Conservation (phyloP, 2,797 vertebrate genomes). For the Odontamblyopus rebecca region DNA sequence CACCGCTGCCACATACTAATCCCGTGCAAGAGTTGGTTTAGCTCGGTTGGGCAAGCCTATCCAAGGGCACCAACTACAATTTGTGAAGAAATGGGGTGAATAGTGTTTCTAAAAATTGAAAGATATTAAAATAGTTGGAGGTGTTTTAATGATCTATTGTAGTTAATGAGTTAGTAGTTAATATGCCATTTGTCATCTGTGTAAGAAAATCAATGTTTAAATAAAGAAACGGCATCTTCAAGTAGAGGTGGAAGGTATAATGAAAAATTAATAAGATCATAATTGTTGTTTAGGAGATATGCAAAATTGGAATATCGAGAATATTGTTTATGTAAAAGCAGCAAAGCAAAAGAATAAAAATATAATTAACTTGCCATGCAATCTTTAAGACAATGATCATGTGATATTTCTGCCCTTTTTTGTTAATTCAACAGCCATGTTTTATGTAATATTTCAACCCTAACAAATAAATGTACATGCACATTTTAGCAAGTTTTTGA, state of each 20-base stretch:
- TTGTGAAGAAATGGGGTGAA: slow-evolving; percentile 40
- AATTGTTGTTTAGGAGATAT: too few species aligned
- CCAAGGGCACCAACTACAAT: slow-evolving; percentile 34
- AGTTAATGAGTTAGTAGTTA: slow-evolving; percentile 68
- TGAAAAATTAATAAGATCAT: slow-evolving; percentile 43
- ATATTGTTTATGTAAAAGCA: too few species aligned
- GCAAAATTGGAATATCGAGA: too few species aligned
- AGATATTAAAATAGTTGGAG: slow-evolving; percentile 15
- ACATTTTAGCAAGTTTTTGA: too few species aligned
- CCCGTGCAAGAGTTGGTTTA: slow-evolving; percentile 35
- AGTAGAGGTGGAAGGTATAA: slow-evolving; percentile 22
- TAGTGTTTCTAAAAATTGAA: slow-evolving; percentile 14
- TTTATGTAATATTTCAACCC: too few species aligned
- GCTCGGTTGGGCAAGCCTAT: slow-evolving; percentile 46
- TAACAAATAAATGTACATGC: too few species aligned
- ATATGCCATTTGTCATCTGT: slow-evolving; percentile 66
- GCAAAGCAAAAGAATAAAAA: too few species aligned
- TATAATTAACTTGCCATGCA: too few species aligned
- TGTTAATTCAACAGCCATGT: too few species aligned
- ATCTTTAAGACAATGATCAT: too few species aligned
- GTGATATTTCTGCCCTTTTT: too few species aligned
- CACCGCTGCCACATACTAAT: slow-evolving; percentile 61
- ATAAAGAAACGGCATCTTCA: too few species aligned
- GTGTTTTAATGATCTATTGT: slow-evolving; percentile 48
- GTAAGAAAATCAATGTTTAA: slow-evolving; percentile 68